Evolutionary conservation across 2,888 invertebrate genomes (phyloP), one percentile per base, ranked within the genome.

Genomic region (Chirona hameri): DNA sequence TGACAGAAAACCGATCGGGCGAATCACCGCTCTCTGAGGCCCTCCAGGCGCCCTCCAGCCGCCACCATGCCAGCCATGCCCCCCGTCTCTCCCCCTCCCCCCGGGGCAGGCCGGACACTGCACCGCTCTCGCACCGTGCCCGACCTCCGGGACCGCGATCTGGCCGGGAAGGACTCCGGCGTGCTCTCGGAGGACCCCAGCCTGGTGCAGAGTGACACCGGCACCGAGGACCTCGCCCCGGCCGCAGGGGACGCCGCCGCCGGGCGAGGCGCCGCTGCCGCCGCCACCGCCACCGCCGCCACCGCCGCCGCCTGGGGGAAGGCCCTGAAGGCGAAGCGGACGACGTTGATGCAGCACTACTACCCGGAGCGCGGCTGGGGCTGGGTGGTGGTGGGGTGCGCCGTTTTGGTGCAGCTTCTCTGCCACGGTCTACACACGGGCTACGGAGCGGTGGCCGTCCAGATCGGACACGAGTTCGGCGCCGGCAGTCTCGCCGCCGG

Each of bases 371-470:
- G 94, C 14, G 95, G 94, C 0, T 95, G 95, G 95, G 95, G 95
- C 12, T 95, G 94, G 94, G 91, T 94, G 82, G 92, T 95, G 82
- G 90, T 94, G 1, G 89, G 91, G 29, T 93, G 92, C 48, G 93
- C 93, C 31, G 91, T 94, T 39, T 88, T 93, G 48, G 93, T 92
- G 65, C 93, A 95, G 88, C 89, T 94, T 57, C 88, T 95, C 60
- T 91, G 93, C 39, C 93, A 93, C 86, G 95, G 95, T 0, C 89
- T 94, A 85, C 93, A 94, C 87, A 90, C 93, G 85, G 92, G 93
- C 76, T 90, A 86, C 84, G 89, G 87, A 1, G 76, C 39, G 2
- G 21, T 76, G 21, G 15, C 29, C 12, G 31, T 39, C 21, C 21
- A 76, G 15, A 39, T 39, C 7, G 4, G 18, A 5, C 18, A 5